Evolutionary conservation across 2,797 vertebrate species (phyloP).

Genomic region (Coracias cyanogaster): DNA sequence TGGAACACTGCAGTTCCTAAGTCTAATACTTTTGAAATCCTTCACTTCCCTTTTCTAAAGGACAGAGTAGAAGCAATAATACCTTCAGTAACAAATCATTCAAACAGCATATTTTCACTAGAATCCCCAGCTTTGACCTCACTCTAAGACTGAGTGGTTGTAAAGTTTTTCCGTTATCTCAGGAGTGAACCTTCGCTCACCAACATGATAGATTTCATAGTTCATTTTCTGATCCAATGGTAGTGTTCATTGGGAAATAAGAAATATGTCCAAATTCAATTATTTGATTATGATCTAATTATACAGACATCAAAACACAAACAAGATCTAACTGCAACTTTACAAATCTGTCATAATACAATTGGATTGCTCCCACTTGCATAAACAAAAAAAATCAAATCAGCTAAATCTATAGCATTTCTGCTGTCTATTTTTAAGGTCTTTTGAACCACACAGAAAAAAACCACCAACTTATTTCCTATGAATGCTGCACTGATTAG

Average conservation of each 20-base stretch:
- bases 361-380: neutral
- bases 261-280: slow-evolving; percentile 23
- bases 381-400: neutral
- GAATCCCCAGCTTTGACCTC: neutral
- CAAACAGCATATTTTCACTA: neutral
- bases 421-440: neutral
- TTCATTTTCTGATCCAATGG: neutral
- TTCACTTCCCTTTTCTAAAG: neutral
- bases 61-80: neutral
- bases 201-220: neutral
- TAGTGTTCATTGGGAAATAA: neutral
- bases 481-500: neutral
- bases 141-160: neutral
- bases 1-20: neutral
- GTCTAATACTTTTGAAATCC: neutral
- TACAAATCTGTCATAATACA: neutral
- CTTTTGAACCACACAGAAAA: no score
- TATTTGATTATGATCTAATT: slow-evolving; percentile 59
- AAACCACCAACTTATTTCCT: no score
- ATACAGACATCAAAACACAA: slow-evolving; percentile 14
- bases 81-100: neutral
- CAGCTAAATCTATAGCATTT: neutral
- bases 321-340: slow-evolving; percentile 22
- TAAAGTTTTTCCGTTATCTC: neutral
- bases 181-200: neutral